Percentiles rank a stretch among this genome's conserved stretches.
Conservation (phyloP, 2,113 vertebrate species). For the Gambusia holbrooki region DNA sequence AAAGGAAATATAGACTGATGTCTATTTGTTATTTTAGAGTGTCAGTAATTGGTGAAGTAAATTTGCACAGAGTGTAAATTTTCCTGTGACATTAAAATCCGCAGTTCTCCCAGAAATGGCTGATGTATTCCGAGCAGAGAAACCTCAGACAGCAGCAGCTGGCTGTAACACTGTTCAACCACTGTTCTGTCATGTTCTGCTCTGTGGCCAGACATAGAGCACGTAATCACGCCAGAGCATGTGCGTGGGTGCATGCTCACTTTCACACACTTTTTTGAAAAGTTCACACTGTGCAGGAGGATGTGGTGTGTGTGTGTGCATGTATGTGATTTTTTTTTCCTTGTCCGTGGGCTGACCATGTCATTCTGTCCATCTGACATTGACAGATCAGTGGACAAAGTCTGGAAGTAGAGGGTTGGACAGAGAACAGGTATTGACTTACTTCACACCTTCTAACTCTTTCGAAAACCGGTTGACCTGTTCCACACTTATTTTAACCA, state of each 20-base stretch:
- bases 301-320: background rate
- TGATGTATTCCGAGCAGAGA: background rate
- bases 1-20: background rate
- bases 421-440: conserved; percentile 57
- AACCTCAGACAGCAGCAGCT: conserved; percentile 10
- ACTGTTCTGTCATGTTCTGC: conserved; percentile 43
- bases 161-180: conserved; percentile 11
- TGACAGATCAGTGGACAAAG: conserved; percentile 55
- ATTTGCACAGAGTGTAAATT: background rate
- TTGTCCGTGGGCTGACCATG: conserved; percentile 24
- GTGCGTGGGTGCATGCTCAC: conserved; percentile 12
- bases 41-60: background rate
- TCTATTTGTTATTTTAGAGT: background rate
- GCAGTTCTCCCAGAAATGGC: background rate
- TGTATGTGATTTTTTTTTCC: background rate
- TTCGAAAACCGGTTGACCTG: conserved; percentile 40
- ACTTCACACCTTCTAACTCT: conserved; percentile 37
- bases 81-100: conserved; percentile 14
- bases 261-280: conserved; percentile 17
- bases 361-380: conserved; percentile 54
- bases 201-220: conserved; percentile 13
- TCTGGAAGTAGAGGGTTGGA: conserved; percentile 15
- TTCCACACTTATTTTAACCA: conserved; percentile 27
- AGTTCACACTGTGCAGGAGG: conserved; percentile 11
- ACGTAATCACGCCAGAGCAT: conserved; percentile 3